A percentile compares a stretch with the other conserved stretches of the same genome.
Conservation (phyloP, 2,113 vertebrate species). For the Lycocorax pyrrhopterus region DNA sequence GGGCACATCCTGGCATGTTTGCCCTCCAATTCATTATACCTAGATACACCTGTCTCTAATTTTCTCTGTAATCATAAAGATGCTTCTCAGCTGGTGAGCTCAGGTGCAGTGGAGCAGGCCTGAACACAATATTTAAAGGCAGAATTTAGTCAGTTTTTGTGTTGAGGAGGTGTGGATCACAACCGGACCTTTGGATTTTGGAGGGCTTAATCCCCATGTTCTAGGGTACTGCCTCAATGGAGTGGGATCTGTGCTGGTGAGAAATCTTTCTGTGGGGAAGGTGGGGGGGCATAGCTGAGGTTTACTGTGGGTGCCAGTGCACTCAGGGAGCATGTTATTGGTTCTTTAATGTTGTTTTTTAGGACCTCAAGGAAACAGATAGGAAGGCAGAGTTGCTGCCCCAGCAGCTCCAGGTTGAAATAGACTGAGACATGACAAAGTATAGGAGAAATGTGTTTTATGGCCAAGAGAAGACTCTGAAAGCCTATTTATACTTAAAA, state of each 20-base stretch:
- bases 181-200: fast-evolving
- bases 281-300: background rate
- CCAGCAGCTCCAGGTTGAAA: background rate
- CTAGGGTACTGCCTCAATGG: background rate
- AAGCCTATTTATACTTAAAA: background rate
- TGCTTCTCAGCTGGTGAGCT: background rate
- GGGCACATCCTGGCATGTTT: fast-evolving
- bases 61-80: background rate
- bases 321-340: fast-evolving
- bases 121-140: background rate
- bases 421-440: background rate
- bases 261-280: background rate
- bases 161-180: fast-evolving
- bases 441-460: background rate
- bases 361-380: background rate
- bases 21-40: fast-evolving
- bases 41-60: background rate
- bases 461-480: background rate
- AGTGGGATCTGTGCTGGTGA: background rate
- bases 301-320: background rate
- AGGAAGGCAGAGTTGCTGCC: background rate
- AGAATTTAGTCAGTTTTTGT: background rate
- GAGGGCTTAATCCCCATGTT: fast-evolving
- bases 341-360: background rate
- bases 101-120: background rate